phyloP scores from a whole-genome alignment of 2,113 vertebrate species.

The Eonycteris spelaea region DNA sequence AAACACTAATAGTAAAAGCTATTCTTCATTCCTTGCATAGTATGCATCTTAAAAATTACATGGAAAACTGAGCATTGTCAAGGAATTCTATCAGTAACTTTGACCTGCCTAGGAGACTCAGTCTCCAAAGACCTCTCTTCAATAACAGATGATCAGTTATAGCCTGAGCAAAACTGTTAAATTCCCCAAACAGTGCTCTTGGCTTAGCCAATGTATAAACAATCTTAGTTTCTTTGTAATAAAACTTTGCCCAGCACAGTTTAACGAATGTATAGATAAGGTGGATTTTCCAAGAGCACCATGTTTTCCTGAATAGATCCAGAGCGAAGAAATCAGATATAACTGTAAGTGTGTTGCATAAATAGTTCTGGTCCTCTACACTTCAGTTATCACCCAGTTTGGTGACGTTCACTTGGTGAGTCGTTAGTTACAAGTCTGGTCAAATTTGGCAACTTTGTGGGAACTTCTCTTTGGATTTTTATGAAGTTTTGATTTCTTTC shows the following conservation, averaged over 20 bases:
- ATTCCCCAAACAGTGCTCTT: neutral
- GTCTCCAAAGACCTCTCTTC: neutral
- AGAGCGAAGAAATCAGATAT: neutral
- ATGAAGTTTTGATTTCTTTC: neutral
- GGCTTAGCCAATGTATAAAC: neutral
- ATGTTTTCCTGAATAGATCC: neutral
- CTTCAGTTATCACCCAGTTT: neutral
- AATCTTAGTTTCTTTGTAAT: neutral
- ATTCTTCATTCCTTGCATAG: neutral
- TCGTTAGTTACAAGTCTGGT: neutral
- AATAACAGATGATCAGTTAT: constrained; percentile 18
- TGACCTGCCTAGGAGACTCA: neutral
- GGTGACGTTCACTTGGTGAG: neutral
- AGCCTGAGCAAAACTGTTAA: neutral
- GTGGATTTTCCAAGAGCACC: neutral
- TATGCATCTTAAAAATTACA: neutral
- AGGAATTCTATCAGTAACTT: neutral
- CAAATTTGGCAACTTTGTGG: neutral
- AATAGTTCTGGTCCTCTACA: neutral
- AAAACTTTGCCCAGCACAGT: neutral
- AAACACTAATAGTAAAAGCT: neutral
- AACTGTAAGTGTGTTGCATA: neutral
- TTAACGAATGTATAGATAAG: neutral
- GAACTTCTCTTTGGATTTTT: neutral
- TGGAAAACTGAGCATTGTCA: neutral